Base-by-base conservation (phyloP, 2,888 invertebrate species). In the Mactromeris polynyma region DNA sequence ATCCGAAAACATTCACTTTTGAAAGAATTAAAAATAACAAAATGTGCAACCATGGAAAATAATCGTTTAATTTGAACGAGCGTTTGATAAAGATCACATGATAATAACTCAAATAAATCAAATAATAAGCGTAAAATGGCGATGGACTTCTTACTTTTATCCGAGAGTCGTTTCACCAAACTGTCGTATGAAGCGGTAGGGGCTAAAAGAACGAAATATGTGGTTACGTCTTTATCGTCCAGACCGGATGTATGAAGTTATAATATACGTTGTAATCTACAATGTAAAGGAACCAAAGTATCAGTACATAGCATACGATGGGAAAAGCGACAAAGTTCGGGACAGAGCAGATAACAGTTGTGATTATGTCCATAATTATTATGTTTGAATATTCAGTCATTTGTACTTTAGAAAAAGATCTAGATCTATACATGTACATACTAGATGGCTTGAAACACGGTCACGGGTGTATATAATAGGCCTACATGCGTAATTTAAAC, bases 1-100 rank as follows among this genome's bases (percentile, higher is more conserved):
- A 11, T 64, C 58, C 58, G 93, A 89, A 58, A 87, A 85, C 31
- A 90, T 85, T 33, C 89, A 87, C 89, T 89, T 92, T 80, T 87
- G 40, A 58, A 38, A 87, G 33, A 19, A 83, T 2, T 26, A 1
- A 31, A 40, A 4, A 77, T 46, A 4, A 36, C 19, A 31, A 73
- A 73, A 73, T 73, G 19, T 17, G 17, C 36, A 31, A 19, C 0
- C 19, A 17, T 33, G 33, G 17, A 73, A 73, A 17, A 17, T 36
- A 36, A 36, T 73, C 14, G 14, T 36, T 73, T 33, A 7, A 33
- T 33, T 73, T 73, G 11, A 36, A n/a, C 36, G 33, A 17, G 14
- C 14, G 2, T 36, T 73, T 0, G 14, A 19, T 73, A 36, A 17
- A 73, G 14, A 17, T 73, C 17, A 17, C 0, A 19, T 33, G 17